Evolutionary conservation across 2,113 vertebrate genomes (phyloP).

Genomic region (Eudyptes chrysolophus): DNA sequence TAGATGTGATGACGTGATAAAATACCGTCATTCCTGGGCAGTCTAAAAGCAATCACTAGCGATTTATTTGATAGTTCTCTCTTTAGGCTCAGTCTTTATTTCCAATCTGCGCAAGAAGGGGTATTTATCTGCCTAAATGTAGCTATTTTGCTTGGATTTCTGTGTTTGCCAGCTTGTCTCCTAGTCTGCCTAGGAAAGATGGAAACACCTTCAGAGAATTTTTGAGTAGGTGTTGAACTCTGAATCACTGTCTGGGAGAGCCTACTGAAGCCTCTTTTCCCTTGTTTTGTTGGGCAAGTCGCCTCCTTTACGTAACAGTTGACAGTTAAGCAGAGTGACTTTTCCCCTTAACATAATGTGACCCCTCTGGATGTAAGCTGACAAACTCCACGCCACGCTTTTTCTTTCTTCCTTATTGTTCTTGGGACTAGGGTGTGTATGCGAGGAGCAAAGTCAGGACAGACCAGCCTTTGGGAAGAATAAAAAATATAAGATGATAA

Average conservation of each 20-base stretch:
- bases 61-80: slow-evolving; percentile 13
- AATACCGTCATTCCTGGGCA: slow-evolving; percentile 8
- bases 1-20: slow-evolving; percentile 30
- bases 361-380: not conserved
- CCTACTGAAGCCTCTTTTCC: not conserved
- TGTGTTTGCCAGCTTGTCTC: slow-evolving; percentile 20
- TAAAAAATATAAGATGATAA: not conserved
- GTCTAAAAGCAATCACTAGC: not conserved
- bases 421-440: not conserved
- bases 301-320: not conserved
- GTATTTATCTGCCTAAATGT: slow-evolving; percentile 28
- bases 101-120: not conserved
- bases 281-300: not conserved
- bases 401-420: not conserved
- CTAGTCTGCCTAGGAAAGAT: not conserved
- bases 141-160: not conserved
- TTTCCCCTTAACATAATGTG: not conserved
- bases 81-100: slow-evolving; percentile 1
- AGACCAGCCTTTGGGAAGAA: not conserved
- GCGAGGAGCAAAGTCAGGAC: not conserved
- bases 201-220: slow-evolving; percentile 13
- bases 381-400: not conserved
- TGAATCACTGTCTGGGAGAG: slow-evolving; percentile 51
- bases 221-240: slow-evolving; percentile 38
- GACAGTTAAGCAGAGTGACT: not conserved